phyloP scores from a whole-genome alignment of 2,113 vertebrate species.

The Saguinus imperator region DNA sequence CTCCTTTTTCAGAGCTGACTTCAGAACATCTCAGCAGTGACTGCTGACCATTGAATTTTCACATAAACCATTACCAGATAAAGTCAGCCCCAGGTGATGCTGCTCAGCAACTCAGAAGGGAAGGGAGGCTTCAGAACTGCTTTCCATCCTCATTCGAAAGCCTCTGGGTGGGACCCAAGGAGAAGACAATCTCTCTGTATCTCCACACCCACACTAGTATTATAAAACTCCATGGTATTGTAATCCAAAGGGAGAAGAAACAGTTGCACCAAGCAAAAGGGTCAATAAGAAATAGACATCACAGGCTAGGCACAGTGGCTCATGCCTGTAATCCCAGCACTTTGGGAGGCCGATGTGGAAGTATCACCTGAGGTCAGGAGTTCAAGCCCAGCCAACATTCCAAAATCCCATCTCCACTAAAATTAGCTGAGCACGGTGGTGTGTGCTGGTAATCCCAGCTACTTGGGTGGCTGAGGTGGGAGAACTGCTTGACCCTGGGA shows the following conservation, averaged over 20 bases:
- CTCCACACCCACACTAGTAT: background rate
- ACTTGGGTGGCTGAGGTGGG: no score
- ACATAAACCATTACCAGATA: background rate
- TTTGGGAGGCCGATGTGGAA: no score
- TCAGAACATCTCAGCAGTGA: background rate
- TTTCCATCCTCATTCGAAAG: background rate
- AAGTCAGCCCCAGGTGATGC: background rate
- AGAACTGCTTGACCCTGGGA: no score
- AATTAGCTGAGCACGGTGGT: no score
- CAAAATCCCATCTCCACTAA: no score
- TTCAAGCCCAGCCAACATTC: no score
- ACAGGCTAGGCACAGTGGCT: no score
- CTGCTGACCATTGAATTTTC: background rate
- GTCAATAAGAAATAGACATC: background rate
- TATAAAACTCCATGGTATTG: background rate
- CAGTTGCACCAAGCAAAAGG: background rate
- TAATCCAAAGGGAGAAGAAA: background rate
- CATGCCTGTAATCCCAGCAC: no score
- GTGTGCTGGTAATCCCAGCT: no score
- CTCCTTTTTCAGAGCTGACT: background rate
- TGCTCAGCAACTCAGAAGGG: background rate
- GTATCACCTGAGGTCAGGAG: no score
- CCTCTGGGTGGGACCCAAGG: no score
- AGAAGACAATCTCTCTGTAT: background rate
- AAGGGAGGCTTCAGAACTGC: background rate